Evolutionary conservation across 2,113 vertebrate genomes (phyloP).

Genomic region (Sigmodon hispidus): DNA sequence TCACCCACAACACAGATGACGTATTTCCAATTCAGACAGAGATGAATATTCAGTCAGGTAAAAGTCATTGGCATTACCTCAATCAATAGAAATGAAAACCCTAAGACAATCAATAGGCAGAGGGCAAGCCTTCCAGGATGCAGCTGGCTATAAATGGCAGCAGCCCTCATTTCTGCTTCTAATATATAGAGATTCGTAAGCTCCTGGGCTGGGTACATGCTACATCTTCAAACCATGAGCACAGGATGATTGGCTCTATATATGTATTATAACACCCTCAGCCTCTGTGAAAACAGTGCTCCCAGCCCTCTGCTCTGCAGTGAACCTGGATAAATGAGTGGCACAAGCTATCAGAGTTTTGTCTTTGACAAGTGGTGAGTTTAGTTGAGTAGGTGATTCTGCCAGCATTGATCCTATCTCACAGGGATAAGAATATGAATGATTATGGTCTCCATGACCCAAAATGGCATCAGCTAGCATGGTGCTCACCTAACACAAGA

Average conservation of each 20-base stretch:
- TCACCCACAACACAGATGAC: neutral
- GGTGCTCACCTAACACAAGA: neutral
- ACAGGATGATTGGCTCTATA: neutral
- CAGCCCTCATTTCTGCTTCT: neutral
- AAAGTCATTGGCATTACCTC: slow-evolving; percentile 42
- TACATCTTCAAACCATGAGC: neutral
- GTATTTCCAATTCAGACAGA: neutral
- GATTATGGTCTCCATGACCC: neutral
- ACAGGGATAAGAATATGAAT: too few relatives aligned
- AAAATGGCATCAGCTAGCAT: neutral
- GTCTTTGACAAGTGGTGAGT: neutral
- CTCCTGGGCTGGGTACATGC: neutral
- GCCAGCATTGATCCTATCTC: neutral
- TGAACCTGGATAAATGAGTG: neutral
- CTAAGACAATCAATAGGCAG: neutral
- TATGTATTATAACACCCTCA: neutral
- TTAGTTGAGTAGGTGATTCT: neutral
- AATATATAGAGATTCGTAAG: neutral
- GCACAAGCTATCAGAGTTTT: accelerated
- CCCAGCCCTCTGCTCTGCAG: accelerated
- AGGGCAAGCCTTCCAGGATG: neutral
- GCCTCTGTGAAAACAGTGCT: neutral
- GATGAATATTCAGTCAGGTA: neutral
- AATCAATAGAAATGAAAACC: slow-evolving; percentile 50
- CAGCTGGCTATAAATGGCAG: neutral